Evolutionary conservation across 2,888 invertebrate species (phyloP).

Genomic region (Drosophila aldrichi): DNA sequence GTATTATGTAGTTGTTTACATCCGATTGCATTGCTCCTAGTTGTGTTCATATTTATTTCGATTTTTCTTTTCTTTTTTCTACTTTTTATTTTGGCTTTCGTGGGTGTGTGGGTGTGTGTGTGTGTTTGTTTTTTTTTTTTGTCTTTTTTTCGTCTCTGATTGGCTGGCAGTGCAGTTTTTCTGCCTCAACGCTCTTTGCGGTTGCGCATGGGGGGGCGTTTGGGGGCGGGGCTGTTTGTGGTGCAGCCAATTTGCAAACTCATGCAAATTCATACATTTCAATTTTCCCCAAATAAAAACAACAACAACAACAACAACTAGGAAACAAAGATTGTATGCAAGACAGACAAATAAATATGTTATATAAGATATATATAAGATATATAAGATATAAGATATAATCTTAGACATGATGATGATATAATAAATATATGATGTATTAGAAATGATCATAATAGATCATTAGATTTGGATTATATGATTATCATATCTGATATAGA

Average conservation of each 20-base stretch:
- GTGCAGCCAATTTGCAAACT: constrained; percentile 54
- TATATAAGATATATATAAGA: neutral
- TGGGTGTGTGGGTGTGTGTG: neutral
- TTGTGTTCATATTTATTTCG: neutral
- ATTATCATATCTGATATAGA: too few relatives aligned
- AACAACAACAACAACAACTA: neutral
- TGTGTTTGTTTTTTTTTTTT: neutral
- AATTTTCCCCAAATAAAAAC: constrained; percentile 6
- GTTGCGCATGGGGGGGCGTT: constrained; percentile 15
- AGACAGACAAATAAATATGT: neutral
- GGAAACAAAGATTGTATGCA: neutral
- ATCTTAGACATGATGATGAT: too few relatives aligned
- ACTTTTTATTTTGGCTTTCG: constrained; percentile 6
- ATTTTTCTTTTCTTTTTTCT: constrained; percentile 4
- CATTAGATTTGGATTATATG: too few relatives aligned
- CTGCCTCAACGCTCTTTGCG: constrained; percentile 68
- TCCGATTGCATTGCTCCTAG: neutral
- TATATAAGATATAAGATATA: neutral
- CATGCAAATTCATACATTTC: constrained; percentile 54
- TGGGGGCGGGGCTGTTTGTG: constrained; percentile 3
- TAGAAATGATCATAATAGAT: too few relatives aligned
- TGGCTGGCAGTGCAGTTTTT: constrained; percentile 80
- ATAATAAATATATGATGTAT: too few relatives aligned
- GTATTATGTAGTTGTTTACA: neutral
- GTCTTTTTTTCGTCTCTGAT: constrained; percentile 34